Percentiles rank a stretch among this genome's conserved stretches.
Conservation (phyloP, 2,797 vertebrate species). For the Zalophus californianus region DNA sequence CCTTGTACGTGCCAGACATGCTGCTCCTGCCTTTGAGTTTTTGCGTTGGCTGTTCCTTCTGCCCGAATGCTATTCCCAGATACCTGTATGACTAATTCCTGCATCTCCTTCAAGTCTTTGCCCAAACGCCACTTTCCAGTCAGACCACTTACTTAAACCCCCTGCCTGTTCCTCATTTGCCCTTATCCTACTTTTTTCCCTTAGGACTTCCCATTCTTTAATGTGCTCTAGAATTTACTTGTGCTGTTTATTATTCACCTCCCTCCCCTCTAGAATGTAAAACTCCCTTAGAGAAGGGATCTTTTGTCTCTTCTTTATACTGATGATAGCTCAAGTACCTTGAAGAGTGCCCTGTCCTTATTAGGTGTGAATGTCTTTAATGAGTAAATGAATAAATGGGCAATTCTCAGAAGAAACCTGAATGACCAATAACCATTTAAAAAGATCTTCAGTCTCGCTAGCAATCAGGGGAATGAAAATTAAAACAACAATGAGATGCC, state of each 20-base stretch:
- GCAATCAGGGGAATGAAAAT: slow-evolving; percentile 25
- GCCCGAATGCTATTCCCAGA: not conserved
- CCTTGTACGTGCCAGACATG: not conserved
- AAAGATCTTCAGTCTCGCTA: slow-evolving; percentile 18
- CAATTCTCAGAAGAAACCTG: not conserved
- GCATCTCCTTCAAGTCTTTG: not conserved
- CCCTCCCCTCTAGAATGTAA: not conserved
- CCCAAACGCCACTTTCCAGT: not conserved
- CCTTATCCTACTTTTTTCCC: not conserved
- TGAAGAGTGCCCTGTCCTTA: not conserved
- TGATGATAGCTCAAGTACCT: not conserved
- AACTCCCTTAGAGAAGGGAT: not conserved
- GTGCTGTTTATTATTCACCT: not conserved
- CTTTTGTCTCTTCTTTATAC: not conserved
- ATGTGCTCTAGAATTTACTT: slow-evolving; percentile 5
- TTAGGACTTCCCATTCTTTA: not conserved
- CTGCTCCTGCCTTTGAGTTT: not conserved
- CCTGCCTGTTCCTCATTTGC: not conserved
- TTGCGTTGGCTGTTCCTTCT: not conserved
- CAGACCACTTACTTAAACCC: not conserved
- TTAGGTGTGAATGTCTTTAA: not conserved
- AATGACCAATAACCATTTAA: slow-evolving; percentile 28
- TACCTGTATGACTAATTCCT: not conserved
- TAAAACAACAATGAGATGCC: not conserved
- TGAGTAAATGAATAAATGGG: not conserved